These are phyloP conservation scores for Colaptes auratus DNA, from an alignment of 2,113 vertebrate species.

Conservation along the genomic window DNA sequence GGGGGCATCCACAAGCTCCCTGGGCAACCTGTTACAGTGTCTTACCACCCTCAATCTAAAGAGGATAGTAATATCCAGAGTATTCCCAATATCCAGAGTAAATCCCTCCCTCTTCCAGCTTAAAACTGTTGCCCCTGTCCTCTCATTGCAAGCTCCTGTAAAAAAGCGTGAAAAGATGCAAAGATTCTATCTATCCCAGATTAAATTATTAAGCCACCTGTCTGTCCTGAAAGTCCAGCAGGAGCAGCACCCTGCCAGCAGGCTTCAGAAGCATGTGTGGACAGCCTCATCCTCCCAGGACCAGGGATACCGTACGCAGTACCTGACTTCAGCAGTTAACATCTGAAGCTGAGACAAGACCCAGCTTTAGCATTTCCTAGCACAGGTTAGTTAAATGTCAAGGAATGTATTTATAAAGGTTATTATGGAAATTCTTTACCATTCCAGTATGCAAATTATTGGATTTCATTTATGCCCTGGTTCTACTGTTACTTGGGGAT, in stretches of 20 bases:
- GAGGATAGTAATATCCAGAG: no score
- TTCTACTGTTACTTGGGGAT: not conserved
- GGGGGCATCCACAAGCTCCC: no score
- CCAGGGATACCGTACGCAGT: accelerated
- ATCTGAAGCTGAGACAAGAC: not conserved
- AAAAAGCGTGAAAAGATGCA: not conserved
- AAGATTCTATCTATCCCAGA: not conserved
- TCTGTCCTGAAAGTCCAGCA: not conserved
- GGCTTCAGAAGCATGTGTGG: not conserved
- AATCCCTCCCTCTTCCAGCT: no score
- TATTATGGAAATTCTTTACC: not conserved
- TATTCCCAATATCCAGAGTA: no score
- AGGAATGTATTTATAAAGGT: not conserved
- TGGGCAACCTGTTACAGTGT: no score
- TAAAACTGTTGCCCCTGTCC: no score
- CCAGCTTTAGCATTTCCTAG: not conserved
- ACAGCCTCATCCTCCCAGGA: not conserved
- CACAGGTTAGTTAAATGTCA: not conserved
- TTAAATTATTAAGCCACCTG: not conserved
- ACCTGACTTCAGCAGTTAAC: not conserved
- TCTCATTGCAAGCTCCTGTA: no score
- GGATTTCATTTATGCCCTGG: not conserved
- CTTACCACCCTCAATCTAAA: no score
- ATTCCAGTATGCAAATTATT: not conserved
- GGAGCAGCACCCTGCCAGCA: not conserved